Evolutionary conservation across 2,797 vertebrate species (phyloP), one percentile per base, ranked within the genome.

Genomic region (Tenualosa thibaudeaui): DNA sequence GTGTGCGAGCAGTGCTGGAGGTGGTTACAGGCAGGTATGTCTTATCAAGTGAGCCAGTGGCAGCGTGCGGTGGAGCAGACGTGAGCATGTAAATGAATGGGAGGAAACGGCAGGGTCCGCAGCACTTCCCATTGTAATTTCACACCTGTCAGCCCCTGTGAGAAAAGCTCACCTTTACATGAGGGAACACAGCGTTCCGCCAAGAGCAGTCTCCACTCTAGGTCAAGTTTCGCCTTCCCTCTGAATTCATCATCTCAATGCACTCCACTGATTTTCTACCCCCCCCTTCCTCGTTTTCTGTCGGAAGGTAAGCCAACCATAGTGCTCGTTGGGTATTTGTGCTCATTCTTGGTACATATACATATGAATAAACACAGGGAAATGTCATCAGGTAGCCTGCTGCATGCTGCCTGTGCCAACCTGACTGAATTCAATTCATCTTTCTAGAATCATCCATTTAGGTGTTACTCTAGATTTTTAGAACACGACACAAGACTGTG

Each of bases 71-170:
- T 9, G 26, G 82, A 86, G 88, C 86, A 88, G 86, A 89, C 54
- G 82, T 89, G 89, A 89, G 90, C 89, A 86, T 90, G 89, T 88
- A 94, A 94, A 95, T 95, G 93, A 95, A 93, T 92, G 91, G 93
- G 92, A 89, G 93, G 92, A 93, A 94, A 94, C 92, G 92, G 94
- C 92, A 92, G 90, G 90, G 92, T 82, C 92, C 91, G 92, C 93
- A 91, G 90, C 90, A 90, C 91, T 93, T 94, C 92, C 93, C 88
- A 93, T 93, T 89, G 94, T 94, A 95, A 95, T 95, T 95, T 95
- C 94, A 95, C 94, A 95, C 92, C 92, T 95, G 94, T 95, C 95
- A 94, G 92, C 94, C 93, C 91, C 90, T 82, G 90, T 94, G 94
- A 94, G 88, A 91, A 93, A 93, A 95, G 90, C 92, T 94, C 94